Base-by-base conservation (phyloP, 2,113 vertebrate species). In the Oxyura jamaicensis region DNA sequence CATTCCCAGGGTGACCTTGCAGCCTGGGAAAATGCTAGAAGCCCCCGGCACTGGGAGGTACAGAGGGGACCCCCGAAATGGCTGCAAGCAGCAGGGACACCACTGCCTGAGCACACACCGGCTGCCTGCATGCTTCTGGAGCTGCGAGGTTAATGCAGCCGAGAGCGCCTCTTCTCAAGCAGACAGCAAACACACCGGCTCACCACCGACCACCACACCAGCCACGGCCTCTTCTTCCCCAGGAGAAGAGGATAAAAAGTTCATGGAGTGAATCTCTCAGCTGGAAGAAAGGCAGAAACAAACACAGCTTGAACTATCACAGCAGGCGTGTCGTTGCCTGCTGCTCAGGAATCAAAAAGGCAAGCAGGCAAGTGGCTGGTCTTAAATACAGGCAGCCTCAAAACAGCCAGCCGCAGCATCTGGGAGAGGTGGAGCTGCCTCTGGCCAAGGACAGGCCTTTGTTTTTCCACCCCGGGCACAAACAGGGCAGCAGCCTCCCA, bases 221-320 rank as follows among this genome's bases (percentile, higher is more conserved):
- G 17, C 60, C 13, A 1, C 1, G 5, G 53, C 79, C 62, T 91
- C 69, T 74, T 36, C 60, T 62, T 56, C 93, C 55, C 65, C 46
- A 41, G 71, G 46, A 84, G 83, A 81, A 66, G 65, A 78, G 83
- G 68, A 93, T 83, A 44, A 89, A 86, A 96, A 91, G 65, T 91
- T 96, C 91, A 86, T 3, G 0, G 63, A 91, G 68, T 41, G 55
- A 76, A 86, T 84, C 81, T 91, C 86, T 95, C 91, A 95, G 91
- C 93, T 92, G 91, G 89, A 91, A 76, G 60, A 84, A 91, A 88
- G 65, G 81, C 83, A 96, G 83, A 96, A 96, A 91, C 96, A 92
- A 96, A 95, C 68, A 78, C 59, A 92, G 53, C 52, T 81, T 92
- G 83, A 92, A 92, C 95, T 81, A 8, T 77, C 91, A 41, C 93